Percentiles rank a stretch among this genome's conserved stretches.
phyloP scores from a whole-genome alignment of 2,888 invertebrate genomes.

The Toxonevra muliebris region DNA sequence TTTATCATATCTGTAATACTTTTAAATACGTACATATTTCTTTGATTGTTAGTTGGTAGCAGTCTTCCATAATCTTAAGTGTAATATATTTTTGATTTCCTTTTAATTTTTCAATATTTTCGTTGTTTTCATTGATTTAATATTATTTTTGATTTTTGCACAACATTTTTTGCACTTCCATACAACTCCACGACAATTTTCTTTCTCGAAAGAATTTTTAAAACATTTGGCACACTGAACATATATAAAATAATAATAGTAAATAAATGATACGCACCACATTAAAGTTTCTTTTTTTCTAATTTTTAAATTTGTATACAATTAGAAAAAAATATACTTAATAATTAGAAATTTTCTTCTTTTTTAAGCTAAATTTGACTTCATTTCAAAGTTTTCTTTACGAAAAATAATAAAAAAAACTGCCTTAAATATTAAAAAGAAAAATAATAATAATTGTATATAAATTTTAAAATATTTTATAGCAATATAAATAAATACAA shows the following conservation, averaged over 20 bases:
- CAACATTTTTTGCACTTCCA: constrained; percentile 12
- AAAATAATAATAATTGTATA: constrained; percentile 17
- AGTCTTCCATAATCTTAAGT: constrained; percentile 51
- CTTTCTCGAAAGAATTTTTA: too few relatives aligned
- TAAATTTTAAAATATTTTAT: constrained; percentile 33
- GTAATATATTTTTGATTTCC: constrained; percentile 9
- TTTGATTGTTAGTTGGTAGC: constrained; percentile 43
- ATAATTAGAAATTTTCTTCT: constrained; percentile 36
- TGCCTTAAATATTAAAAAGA: constrained; percentile 48
- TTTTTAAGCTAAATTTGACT: constrained; percentile 45
- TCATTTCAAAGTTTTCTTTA: constrained; percentile 8
- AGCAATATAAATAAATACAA: neutral
- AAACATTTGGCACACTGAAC: too few relatives aligned
- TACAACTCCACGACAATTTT: constrained; percentile 8
- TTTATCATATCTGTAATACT: too few relatives aligned
- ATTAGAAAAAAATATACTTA: too few relatives aligned
- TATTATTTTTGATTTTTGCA: neutral
- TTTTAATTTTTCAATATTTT: constrained; percentile 16
- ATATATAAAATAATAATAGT: too few relatives aligned
- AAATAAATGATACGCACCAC: too few relatives aligned
- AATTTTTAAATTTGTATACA: neutral
- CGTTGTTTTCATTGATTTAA: constrained; percentile 8
- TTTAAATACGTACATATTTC: too few relatives aligned
- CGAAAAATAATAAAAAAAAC: constrained; percentile 45
- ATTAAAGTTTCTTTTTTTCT: too few relatives aligned